Base-by-base conservation (phyloP, 1,140 invertebrate species). In the Linepithema humile region DNA sequence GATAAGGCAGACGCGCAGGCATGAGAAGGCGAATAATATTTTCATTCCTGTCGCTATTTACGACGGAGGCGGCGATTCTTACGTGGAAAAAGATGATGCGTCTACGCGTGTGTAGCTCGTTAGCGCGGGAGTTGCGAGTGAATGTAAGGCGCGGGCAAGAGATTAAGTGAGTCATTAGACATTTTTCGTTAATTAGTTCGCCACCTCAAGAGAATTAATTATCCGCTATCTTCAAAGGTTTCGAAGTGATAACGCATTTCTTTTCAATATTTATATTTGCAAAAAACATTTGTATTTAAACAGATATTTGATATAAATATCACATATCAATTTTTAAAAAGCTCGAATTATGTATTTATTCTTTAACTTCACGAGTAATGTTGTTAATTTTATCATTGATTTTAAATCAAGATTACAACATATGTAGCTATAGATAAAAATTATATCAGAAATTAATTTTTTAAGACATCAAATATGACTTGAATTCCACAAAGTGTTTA, bases 11-110 rank as follows among this genome's bases (percentile, higher is more conserved):
- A 55, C 67, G 38, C 55, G 83, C 85, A 62, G 23, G 75, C 32
- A 45, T 67, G 70, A 65, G 74, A 75, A 74, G 35, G 75, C 29
- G 40, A 53, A 60, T 74, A 78, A 72, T 48, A 60, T 40, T 73
- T 80, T 87, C 62, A 48, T 87, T 62, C 45, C 50, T n/a, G 35
- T 12, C 38, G 38, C 60, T 57, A 74, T 88, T 87, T 87, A 80
- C 59, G 73, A 43, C 35, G 29, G 35, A 35, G 17, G 38, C 64
- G 32, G 67, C 55, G 40, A 32, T 40, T 40, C 32, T 69, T 87
- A 53, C 82, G 62, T 50, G 60, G 74, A 59, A 87, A 74, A 40
- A 15, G 70, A 65, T 72, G 59, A 70, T 84, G 75, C 57, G 29
- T 80, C 73, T 67, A 69, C 32, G 38, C 17, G 17, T 23, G 32